Evolutionary conservation across 92 coral and sea anemone species (phyloP).

Genomic region (Porites lobata): DNA sequence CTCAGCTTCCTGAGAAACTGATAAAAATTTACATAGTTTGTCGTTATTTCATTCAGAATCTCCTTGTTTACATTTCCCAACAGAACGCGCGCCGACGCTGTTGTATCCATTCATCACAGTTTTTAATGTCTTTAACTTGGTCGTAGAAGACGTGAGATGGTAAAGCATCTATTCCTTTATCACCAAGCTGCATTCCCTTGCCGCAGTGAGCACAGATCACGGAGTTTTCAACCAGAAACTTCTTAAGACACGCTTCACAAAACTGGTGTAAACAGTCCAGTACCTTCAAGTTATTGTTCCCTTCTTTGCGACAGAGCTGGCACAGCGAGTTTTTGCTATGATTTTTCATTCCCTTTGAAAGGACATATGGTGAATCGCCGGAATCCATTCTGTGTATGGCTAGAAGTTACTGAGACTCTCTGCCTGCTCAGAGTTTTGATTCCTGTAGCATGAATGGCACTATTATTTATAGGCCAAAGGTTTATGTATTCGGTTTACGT

Average conservation of each 20-base stretch:
- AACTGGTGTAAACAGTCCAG: conserved; percentile 45
- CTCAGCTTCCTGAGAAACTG: not conserved
- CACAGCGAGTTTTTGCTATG: conserved; percentile 13
- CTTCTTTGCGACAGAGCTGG: conserved; percentile 30
- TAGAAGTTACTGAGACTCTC: too few species aligned
- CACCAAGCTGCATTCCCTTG: conserved; percentile 28
- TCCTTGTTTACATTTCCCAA: conserved; percentile 32
- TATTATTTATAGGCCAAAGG: not conserved
- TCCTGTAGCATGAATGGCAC: not conserved
- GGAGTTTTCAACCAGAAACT: conserved; percentile 31
- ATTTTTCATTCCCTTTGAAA: conserved; percentile 12
- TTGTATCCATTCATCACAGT: conserved; percentile 43
- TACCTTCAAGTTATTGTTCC: conserved; percentile 23
- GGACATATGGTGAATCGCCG: conserved; percentile 6
- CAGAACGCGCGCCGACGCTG: conserved; percentile 46
- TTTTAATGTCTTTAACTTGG: conserved; percentile 35
- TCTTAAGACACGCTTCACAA: conserved; percentile 51
- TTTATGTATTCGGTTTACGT: conserved; percentile 19
- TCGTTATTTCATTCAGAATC: not conserved
- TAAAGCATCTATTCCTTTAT: conserved; percentile 24
- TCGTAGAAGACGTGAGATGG: conserved; percentile 43
- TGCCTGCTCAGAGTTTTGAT: too few species aligned
- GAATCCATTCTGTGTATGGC: conserved; percentile 2
- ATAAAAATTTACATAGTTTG: not conserved
- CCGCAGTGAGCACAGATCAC: conserved; percentile 47